Base-by-base conservation (phyloP, 1,140 invertebrate species). In the Dinothrombium tinctorium region DNA sequence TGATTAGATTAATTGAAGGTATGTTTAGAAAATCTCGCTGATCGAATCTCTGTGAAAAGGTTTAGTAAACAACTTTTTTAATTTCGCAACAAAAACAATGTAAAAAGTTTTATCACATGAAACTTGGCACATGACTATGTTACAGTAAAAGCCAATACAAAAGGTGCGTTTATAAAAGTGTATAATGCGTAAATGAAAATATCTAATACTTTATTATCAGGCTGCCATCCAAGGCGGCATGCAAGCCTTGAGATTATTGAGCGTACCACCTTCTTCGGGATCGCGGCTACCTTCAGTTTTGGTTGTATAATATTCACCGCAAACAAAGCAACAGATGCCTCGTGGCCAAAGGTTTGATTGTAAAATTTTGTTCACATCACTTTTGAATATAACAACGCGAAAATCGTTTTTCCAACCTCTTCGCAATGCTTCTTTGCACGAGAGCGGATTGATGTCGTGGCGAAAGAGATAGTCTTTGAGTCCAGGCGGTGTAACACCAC, bases 281-380 rank as follows among this genome's bases (percentile, higher is more conserved):
- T 36, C 33, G 8, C 33, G 15, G 23, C 23, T 36, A 12, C 39
- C 39, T 31, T 40, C 39, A 7, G 28, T 40, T 33, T 40, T 40
- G 2, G 28, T 40, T 20, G 39, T 32, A 40, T 40, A 40, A 33
- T 40, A 40, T 33, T 40, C 39, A 9, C 26, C 39, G 12, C 39
- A 40, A n/a, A 40, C 28, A 26, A 40, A 40, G 17, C 26, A 31
- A 20, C 19, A 26, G 12, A 40, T 32, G n/a, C 39, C 39, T 23
- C 28, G 11, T 22, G 39, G 39, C 39, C 39, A 40, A 5, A 40
- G 39, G 17, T 33, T 22, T 1, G 28, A 20, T 23, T 20, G 21
- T 19, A 40, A 20, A 6, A 40, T 21, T 33, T 40, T 40, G 2
- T 26, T 12, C 11, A 14, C 9, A 21, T 31, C 39, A 33, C 17